Evolutionary conservation across 1,140 invertebrate species (phyloP).

Genomic region (Rhagoletis zephyria): DNA sequence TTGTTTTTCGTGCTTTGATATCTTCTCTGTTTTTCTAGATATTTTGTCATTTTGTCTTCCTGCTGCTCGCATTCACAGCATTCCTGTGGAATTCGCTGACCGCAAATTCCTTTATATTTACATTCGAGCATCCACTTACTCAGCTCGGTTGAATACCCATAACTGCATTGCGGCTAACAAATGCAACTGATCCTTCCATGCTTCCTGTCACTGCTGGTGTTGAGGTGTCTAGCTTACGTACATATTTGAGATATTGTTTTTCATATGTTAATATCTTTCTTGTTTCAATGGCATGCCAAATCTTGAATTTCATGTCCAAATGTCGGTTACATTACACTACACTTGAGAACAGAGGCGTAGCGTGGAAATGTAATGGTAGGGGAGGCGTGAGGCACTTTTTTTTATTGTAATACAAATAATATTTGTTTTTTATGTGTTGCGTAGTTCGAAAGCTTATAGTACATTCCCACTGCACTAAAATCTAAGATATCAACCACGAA

Average conservation of each 20-base stretch:
- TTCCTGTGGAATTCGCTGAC: conserved; percentile 38
- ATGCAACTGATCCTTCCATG: neutral
- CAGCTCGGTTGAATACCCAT: neutral
- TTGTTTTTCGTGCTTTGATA: neutral
- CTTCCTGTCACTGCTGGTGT: neutral
- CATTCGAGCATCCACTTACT: neutral
- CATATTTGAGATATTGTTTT: neutral
- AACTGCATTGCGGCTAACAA: neutral
- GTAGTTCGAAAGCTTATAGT: no score
- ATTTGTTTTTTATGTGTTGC: no score
- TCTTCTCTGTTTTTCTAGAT: neutral
- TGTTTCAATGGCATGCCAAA: neutral
- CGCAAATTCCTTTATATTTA: neutral
- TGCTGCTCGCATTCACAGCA: neutral
- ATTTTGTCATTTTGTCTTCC: no score
- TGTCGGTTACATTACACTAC: neutral
- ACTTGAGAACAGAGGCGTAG: neutral
- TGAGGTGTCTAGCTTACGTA: neutral
- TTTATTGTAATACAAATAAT: no score
- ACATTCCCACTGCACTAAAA: no score
- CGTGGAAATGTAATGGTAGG: neutral
- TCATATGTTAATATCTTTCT: neutral
- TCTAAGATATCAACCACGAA: no score
- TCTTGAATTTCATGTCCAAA: conserved; percentile 31
- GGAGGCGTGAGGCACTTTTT: no score